These are phyloP conservation scores for Zaprionus capensis DNA, from an alignment of 1,140 invertebrate species.

Conservation along the genomic window DNA sequence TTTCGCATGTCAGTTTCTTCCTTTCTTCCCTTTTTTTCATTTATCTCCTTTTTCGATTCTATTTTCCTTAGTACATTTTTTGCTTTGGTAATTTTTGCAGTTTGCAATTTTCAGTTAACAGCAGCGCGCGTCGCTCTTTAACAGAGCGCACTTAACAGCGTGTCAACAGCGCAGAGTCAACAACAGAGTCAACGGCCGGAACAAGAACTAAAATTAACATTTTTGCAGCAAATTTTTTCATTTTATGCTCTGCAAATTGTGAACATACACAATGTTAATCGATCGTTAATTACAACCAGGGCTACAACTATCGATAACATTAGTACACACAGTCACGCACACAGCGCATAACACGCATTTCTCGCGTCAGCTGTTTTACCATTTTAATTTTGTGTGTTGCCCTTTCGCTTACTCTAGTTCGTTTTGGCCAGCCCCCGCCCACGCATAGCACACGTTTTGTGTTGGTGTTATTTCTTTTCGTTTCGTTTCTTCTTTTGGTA, in stretches of 20 bases:
- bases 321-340: not conserved
- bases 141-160: not conserved
- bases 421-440: conserved; percentile 35
- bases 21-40: not conserved
- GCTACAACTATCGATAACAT: conserved; percentile 52
- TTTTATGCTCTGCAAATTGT: conserved; percentile 12
- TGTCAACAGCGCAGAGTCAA: not conserved
- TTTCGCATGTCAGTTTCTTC: conserved; percentile 7
- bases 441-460: conserved; percentile 60
- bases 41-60: not conserved
- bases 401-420: not conserved
- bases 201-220: conserved; percentile 6
- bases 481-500: not conserved
- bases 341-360: conserved; percentile 11
- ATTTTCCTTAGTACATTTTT: not conserved
- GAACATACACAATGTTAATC: conserved; percentile 26
- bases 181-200: conserved; percentile 1
- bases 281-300: conserved; percentile 49
- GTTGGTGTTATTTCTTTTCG: conserved; percentile 11
- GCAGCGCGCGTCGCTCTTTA: not conserved
- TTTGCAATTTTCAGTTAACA: conserved; percentile 15
- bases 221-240: conserved; percentile 2
- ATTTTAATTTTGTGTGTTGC: conserved; percentile 2
- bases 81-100: conserved; percentile 4
- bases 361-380: conserved; percentile 53